A percentile compares a stretch with the other conserved stretches of the same genome.
phyloP scores from a whole-genome alignment of 2,797 vertebrate species.

The Pseudochromis fuscus region DNA sequence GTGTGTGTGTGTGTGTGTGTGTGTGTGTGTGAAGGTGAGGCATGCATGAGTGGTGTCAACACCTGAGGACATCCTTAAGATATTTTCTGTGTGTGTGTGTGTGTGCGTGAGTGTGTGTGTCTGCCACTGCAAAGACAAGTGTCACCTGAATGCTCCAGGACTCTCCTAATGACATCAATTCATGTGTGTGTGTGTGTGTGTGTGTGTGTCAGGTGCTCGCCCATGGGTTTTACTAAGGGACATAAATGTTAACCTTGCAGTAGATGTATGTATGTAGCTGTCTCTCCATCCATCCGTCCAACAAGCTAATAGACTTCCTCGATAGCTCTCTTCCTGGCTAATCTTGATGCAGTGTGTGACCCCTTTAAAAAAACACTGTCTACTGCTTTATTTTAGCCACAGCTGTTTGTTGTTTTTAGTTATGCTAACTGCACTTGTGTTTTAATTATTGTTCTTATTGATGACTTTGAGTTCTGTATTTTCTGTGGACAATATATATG shows the following conservation, averaged over 20 bases:
- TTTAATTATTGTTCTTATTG: too few species aligned
- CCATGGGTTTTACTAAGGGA: constrained; percentile 32
- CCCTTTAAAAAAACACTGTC: too few species aligned
- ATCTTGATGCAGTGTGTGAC: too few species aligned
- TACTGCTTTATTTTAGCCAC: too few species aligned
- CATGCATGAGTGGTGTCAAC: constrained; percentile 20
- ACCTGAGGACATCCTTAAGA: constrained; percentile 43
- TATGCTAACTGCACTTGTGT: too few species aligned
- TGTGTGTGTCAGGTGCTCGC: constrained; percentile 54
- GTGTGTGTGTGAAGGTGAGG: constrained; percentile 1
- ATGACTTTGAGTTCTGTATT: too few species aligned
- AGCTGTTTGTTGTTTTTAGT: too few species aligned
- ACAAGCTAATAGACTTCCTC: too few species aligned
- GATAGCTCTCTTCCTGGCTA: too few species aligned
- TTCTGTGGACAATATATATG: too few species aligned
- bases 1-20: constrained; percentile 13
- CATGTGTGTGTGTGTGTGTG: constrained; percentile 20
- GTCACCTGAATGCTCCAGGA: constrained; percentile 57
- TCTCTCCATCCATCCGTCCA: neutral
- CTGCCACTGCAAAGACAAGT: constrained; percentile 12
- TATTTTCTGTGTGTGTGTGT: constrained; percentile 14
- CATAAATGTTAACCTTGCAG: constrained; percentile 32
- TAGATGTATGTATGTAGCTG: constrained; percentile 6
- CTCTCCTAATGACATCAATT: constrained; percentile 25
- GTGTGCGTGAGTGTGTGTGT: constrained; percentile 5